Evolutionary conservation across 2,113 vertebrate genomes (phyloP).

Genomic region (Acanthochromis polyacanthus): DNA sequence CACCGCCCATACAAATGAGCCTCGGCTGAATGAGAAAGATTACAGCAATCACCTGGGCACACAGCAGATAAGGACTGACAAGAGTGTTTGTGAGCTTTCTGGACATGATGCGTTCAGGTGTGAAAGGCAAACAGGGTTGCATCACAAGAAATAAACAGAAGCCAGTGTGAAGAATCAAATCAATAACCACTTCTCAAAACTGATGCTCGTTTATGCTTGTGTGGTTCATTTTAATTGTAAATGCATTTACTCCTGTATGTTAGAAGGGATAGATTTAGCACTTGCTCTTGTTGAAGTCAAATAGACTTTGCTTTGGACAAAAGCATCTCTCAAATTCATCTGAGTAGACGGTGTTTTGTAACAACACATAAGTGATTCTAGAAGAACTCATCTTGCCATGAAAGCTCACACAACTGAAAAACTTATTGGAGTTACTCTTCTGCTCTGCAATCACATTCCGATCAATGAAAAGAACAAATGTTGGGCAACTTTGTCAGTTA

Average conservation of each 20-base stretch:
- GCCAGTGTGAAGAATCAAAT: slow-evolving; percentile 16
- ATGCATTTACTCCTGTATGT: not conserved
- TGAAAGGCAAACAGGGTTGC: slow-evolving; percentile 66
- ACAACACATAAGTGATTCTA: too few relatives aligned
- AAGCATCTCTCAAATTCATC: not conserved
- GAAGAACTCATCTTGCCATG: too few relatives aligned
- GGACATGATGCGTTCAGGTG: slow-evolving; percentile 58
- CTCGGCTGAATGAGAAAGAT: slow-evolving; percentile 71
- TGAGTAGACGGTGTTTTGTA: not conserved
- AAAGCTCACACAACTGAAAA: too few relatives aligned
- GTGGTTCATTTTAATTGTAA: not conserved
- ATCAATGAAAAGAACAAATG: too few relatives aligned
- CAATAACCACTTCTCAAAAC: slow-evolving; percentile 10
- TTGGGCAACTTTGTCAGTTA: too few relatives aligned
- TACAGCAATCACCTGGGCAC: slow-evolving; percentile 73
- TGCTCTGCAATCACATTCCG: too few relatives aligned
- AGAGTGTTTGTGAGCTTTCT: slow-evolving; percentile 65
- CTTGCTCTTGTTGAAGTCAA: not conserved
- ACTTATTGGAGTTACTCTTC: too few relatives aligned
- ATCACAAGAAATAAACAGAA: slow-evolving; percentile 45
- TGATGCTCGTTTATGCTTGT: too few relatives aligned
- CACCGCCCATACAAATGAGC: slow-evolving; percentile 63
- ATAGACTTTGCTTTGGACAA: not conserved
- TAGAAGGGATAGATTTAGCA: not conserved
- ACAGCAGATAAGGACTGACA: slow-evolving; percentile 60